Conservation (phyloP, 2,797 vertebrate species). For the Artibeus lituratus region DNA sequence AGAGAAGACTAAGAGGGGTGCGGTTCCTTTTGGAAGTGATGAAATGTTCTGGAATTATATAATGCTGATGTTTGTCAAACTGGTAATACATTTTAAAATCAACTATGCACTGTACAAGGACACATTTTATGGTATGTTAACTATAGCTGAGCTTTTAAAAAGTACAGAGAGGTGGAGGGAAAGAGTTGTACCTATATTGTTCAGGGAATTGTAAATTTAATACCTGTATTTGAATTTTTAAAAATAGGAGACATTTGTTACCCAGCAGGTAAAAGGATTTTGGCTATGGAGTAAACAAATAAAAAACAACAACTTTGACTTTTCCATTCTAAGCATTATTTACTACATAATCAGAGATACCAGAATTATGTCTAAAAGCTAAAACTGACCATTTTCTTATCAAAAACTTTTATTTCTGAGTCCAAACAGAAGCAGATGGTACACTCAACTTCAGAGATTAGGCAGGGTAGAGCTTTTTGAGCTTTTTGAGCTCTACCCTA, state of each 20-base stretch:
- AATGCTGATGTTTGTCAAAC: background rate
- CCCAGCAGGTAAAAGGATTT: background rate
- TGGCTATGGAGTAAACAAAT: background rate
- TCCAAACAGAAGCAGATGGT: background rate
- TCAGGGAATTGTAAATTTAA: background rate
- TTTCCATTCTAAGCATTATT: background rate
- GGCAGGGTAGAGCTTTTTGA: background rate
- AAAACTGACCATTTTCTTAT: background rate
- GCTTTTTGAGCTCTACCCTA: background rate
- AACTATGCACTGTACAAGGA: background rate
- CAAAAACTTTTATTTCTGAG: background rate
- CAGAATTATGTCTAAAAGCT: background rate
- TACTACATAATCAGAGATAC: background rate
- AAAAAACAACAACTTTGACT: background rate
- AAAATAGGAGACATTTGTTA: background rate
- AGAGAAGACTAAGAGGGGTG: background rate
- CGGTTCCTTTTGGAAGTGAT: background rate
- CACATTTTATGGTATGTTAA: background rate
- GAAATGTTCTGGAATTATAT: background rate
- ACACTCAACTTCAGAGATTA: background rate
- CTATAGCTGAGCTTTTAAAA: background rate
- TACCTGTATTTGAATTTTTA: background rate
- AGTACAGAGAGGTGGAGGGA: background rate
- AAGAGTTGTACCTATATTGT: background rate
- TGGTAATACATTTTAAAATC: background rate